Evolutionary conservation across 2,113 vertebrate species (phyloP).

Genomic region (Dryoscopus gambensis): DNA sequence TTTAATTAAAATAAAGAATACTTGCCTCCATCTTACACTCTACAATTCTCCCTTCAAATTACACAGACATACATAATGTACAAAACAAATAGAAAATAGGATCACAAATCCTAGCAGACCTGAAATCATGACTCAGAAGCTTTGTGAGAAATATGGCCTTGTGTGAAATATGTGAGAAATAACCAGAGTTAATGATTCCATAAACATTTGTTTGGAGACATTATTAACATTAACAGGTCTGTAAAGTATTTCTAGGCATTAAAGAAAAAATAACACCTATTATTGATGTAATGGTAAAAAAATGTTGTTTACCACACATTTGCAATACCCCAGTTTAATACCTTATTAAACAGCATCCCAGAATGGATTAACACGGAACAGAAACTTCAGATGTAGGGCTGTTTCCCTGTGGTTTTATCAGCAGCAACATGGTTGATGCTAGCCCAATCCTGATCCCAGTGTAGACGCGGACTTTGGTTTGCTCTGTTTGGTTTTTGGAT

Average conservation of each 20-base stretch:
- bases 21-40: conserved; percentile 25
- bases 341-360: conserved; percentile 32
- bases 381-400: conserved; percentile 47
- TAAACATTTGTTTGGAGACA: conserved; percentile 28
- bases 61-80: conserved; percentile 26
- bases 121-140: conserved; percentile 31
- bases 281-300: conserved; percentile 43
- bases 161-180: conserved; percentile 44
- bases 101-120: conserved; percentile 20
- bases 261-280: conserved; percentile 42
- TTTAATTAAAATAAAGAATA: conserved; percentile 74
- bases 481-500: conserved; percentile 26
- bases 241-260: conserved; percentile 3
- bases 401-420: conserved; percentile 49
- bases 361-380: conserved; percentile 30
- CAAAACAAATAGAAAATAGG: conserved; percentile 18
- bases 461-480: conserved; percentile 31
- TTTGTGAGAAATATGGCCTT: conserved; percentile 32
- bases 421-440: not conserved
- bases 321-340: conserved; percentile 25
- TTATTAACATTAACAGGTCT: conserved; percentile 17
- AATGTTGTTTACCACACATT: conserved; percentile 3
- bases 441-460: not conserved
- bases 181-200: conserved; percentile 18
- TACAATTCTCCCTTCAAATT: conserved; percentile 20